Evolutionary conservation across 2,797 vertebrate species (phyloP).

Genomic region (Sternarchorhynchus goeldii): DNA sequence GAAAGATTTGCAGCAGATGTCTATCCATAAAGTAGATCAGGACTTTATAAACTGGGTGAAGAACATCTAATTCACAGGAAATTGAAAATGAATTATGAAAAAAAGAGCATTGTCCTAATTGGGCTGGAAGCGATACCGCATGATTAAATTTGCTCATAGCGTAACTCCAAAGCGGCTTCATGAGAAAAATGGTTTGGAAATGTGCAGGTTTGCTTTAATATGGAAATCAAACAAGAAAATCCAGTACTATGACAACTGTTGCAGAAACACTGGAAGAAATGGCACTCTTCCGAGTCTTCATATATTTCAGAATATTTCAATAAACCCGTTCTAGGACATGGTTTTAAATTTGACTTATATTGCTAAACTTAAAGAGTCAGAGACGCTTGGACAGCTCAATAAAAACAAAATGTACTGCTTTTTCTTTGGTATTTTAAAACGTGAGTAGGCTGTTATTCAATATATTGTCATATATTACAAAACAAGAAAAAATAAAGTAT

Average conservation of each 20-base stretch:
- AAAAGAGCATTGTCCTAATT: background rate
- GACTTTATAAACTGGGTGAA: conserved; percentile 19
- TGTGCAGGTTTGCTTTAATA: background rate
- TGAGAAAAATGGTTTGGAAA: conserved; percentile 18
- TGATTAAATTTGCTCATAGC: conserved; percentile 14
- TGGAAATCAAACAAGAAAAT: background rate
- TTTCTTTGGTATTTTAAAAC: background rate
- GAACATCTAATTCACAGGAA: conserved; percentile 45
- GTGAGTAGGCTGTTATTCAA: background rate
- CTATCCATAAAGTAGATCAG: background rate
- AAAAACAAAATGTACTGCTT: background rate
- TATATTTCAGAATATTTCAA: too few species aligned
- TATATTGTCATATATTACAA: background rate
- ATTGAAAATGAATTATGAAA: conserved; percentile 44
- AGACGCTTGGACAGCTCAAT: background rate
- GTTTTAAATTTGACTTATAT: too few species aligned
- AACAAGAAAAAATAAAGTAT: background rate
- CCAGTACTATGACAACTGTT: background rate
- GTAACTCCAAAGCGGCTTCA: background rate
- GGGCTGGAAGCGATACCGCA: background rate
- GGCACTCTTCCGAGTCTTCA: too few species aligned
- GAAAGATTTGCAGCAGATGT: background rate
- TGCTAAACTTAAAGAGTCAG: too few species aligned
- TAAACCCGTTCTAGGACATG: too few species aligned
- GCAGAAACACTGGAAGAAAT: background rate